A percentile compares a stretch with the other conserved stretches of the same genome.
These are phyloP conservation scores for Triplophysa bombifrons DNA, from an alignment of 2,797 vertebrate species.

Conservation along the genomic window DNA sequence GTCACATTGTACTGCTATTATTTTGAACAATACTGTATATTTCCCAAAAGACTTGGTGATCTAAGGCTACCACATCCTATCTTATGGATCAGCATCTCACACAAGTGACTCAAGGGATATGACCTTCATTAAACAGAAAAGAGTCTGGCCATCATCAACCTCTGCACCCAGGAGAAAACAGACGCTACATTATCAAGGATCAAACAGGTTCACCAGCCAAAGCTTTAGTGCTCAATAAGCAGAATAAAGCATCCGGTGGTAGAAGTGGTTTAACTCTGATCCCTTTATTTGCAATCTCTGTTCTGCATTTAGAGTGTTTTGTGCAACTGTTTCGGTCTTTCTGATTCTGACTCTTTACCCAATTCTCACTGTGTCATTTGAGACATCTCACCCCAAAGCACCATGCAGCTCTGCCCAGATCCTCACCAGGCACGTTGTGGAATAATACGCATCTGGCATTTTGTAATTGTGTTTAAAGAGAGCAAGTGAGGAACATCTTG, in stretches of 20 bases:
- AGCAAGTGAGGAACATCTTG: neutral
- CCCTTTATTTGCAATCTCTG: slow-evolving; percentile 3
- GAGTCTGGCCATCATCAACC: slow-evolving; percentile 2
- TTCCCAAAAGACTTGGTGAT: slow-evolving; percentile 30
- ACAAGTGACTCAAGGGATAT: slow-evolving; percentile 17
- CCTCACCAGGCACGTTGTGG: neutral
- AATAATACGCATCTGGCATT: slow-evolving; percentile 20
- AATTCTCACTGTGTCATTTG: slow-evolving; percentile 22
- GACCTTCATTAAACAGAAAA: slow-evolving; percentile 32
- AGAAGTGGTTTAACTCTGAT: slow-evolving; percentile 8
- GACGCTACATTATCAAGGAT: neutral
- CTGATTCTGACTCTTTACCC: slow-evolving; percentile 10
- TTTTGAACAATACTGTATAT: too few relatives aligned
- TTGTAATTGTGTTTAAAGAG: slow-evolving; percentile 26
- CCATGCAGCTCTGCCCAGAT: neutral
- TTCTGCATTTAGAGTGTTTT: slow-evolving; percentile 5
- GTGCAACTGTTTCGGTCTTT: slow-evolving; percentile 3
- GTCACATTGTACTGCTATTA: too few relatives aligned
- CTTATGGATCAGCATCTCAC: slow-evolving; percentile 13
- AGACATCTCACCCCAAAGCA: slow-evolving; percentile 15
- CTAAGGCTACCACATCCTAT: slow-evolving; percentile 19
- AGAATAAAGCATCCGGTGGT: neutral
- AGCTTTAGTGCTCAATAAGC: neutral
- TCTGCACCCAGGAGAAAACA: slow-evolving; percentile 11
- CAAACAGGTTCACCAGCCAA: neutral